These are phyloP conservation scores for Cryptotis parvus DNA, from an alignment of 2,113 vertebrate genomes.

Conservation along the genomic window DNA sequence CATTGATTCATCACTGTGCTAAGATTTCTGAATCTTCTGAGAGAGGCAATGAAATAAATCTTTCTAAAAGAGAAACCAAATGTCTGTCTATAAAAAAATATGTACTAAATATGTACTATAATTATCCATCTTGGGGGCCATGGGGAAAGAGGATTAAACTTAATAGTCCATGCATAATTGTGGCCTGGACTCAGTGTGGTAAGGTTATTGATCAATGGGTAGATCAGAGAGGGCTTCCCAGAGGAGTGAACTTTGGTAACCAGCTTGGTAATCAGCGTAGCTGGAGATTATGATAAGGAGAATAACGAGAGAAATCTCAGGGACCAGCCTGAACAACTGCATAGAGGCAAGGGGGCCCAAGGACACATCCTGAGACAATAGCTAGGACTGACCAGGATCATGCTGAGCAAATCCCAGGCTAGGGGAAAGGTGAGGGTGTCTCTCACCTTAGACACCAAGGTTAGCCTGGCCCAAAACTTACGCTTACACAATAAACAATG, in stretches of 20 bases:
- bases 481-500: background rate
- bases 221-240: background rate
- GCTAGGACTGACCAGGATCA: background rate
- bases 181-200: background rate
- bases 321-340: background rate
- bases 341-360: background rate
- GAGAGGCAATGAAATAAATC: background rate
- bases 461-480: background rate
- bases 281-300: rapidly evolving
- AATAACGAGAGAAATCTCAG: background rate
- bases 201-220: background rate
- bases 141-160: background rate
- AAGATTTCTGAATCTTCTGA: conserved; percentile 24
- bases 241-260: background rate
- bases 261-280: background rate
- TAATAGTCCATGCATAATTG: too few species aligned
- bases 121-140: background rate
- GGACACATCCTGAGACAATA: too few species aligned
- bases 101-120: background rate
- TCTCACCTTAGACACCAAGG: background rate
- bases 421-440: background rate
- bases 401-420: background rate
- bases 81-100: background rate
- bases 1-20: background rate
- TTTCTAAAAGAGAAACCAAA: background rate